Percentiles rank a stretch among this genome's conserved stretches.
phyloP scores from a whole-genome alignment of 2,797 vertebrate genomes.

The Setipinna tenuifilis region DNA sequence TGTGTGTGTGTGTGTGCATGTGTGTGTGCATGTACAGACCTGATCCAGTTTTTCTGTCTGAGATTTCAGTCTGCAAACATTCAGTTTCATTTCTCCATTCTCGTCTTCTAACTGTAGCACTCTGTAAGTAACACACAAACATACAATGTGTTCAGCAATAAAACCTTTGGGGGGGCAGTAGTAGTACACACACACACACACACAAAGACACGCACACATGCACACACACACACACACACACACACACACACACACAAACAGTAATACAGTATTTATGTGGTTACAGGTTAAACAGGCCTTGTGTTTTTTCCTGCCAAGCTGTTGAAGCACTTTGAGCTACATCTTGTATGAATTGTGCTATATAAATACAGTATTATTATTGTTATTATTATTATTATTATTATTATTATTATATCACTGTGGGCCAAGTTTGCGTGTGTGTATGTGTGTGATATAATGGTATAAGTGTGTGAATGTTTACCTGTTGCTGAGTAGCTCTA shows the following conservation, averaged over 20 bases:
- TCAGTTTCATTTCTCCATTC: constrained; percentile 81
- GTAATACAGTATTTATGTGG: no score
- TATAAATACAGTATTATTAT: no score
- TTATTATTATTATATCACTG: background rate
- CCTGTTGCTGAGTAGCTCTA: constrained; percentile 89
- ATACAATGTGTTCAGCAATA: background rate
- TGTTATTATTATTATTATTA: no score
- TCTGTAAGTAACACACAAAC: constrained; percentile 66
- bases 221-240: background rate
- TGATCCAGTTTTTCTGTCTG: constrained; percentile 94
- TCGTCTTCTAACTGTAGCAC: constrained; percentile 92
- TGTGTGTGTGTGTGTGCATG: background rate
- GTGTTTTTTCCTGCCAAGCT: no score
- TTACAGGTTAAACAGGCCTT: no score
- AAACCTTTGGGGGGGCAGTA: no score
- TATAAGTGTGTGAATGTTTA: constrained; percentile 52
- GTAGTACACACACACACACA: no score
- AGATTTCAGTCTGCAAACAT: constrained; percentile 87
- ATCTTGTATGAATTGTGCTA: no score
- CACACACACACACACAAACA: background rate
- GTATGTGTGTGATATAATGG: background rate
- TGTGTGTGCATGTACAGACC: constrained; percentile 68
- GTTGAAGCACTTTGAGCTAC: no score
- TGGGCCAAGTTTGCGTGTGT: background rate
- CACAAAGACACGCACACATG: background rate